Percentiles rank a stretch among this genome's conserved stretches.
Evolutionary conservation across 1,140 invertebrate species (phyloP).

Genomic region (Mamestra configurata): DNA sequence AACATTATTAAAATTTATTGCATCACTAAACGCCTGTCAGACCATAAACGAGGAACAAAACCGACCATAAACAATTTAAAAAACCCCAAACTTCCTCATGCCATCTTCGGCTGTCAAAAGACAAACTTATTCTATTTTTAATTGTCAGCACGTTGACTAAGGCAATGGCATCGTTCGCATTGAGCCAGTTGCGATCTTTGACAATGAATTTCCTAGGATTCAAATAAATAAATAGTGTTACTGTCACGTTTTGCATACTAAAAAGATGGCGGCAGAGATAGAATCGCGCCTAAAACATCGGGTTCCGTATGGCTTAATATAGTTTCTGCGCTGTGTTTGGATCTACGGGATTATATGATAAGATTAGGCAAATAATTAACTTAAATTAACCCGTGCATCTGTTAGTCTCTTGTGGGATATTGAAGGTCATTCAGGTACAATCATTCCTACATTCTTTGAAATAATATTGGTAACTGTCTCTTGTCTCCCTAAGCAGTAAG

Average conservation of each 20-base stretch:
- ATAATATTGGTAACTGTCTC: too few species aligned
- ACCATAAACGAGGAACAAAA: background rate
- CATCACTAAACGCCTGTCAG: background rate
- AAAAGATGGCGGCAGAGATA: background rate
- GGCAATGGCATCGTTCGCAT: conserved; percentile 6
- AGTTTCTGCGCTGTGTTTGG: background rate
- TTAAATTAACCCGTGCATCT: too few species aligned
- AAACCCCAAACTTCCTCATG: background rate
- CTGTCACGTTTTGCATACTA: conserved; percentile 18
- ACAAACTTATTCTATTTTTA: conserved; percentile 34
- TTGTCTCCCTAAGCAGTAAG: too few species aligned
- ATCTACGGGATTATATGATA: background rate
- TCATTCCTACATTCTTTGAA: too few species aligned
- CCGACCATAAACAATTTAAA: conserved; percentile 28
- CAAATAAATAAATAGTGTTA: conserved; percentile 40
- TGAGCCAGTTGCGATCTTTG: conserved; percentile 36
- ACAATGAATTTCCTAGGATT: conserved; percentile 53
- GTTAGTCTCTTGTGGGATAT: too few species aligned
- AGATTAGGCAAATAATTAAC: background rate
- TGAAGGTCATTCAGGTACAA: too few species aligned
- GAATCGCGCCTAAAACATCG: background rate
- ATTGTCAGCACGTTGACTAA: conserved; percentile 4
- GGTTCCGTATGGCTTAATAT: conserved; percentile 5
- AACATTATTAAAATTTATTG: too few species aligned
- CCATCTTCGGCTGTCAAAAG: conserved; percentile 17